Evolutionary conservation across 2,797 vertebrate species (phyloP), one percentile per base, ranked within the genome.

Genomic region (Picus viridis): DNA sequence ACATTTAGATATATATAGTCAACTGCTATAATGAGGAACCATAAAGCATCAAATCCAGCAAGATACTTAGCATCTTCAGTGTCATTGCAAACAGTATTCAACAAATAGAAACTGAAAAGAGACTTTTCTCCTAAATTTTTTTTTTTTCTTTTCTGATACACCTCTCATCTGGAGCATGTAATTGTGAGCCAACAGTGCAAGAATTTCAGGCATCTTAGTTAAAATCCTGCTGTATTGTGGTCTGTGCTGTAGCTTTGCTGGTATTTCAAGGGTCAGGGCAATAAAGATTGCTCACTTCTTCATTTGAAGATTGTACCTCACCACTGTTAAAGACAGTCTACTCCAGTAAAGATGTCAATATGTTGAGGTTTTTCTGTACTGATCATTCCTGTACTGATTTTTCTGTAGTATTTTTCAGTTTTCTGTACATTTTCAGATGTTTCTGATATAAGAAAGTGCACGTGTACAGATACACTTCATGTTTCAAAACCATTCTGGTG

Each of bases 31-130:
- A 94, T 36, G 11, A 74, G 54, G 72, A 88, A 43, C 30, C 14
- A 13, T 73, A 89, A 93, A 94, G n/a, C 22, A 54, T 70, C 63
- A 81, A 68, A 81, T 89, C 53, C 83, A 82, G 71, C 51, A 73
- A 84, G 61, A 87, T 47, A 58, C 1, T 13, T 54, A 49, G 34
- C 76, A 29, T 91, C 64, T 81, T 82, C 80, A 81, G 12, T 65
- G 57, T 19, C 36, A 68, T 56, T 65, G 32, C 53, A 85, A 59
- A 65, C 54, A 32, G 41, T 59, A 6, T 83, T 92, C 36, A 80
- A 86, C 53, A 82, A 78, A 67, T 1, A 74, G n/a, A 86, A 68
- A 77, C 34, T 47, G 24, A 70, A 73, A 91, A 85, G 17, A 77
- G 13, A 74, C 13, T 64, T 73, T 59, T 47, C 41, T 89, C 16